Evolutionary conservation across 2,113 vertebrate genomes (phyloP).

Genomic region (Geococcyx californianus): DNA sequence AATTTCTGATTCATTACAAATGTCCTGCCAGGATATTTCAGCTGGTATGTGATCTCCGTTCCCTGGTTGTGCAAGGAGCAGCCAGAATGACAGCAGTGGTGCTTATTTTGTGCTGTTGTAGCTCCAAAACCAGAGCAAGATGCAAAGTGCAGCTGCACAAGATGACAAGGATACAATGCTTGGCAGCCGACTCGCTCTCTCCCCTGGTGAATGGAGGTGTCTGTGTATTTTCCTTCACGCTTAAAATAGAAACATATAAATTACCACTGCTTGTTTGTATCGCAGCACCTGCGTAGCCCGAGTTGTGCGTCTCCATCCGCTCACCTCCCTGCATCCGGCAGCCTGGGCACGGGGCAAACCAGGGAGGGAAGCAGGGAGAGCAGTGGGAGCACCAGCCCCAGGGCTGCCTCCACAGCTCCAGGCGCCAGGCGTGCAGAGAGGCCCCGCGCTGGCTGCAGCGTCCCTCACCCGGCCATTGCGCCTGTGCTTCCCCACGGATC

Average conservation of each 20-base stretch:
- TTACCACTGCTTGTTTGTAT: not conserved
- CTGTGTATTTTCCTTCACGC: not conserved
- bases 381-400: not conserved
- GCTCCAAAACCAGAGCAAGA: not conserved
- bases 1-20: not conserved
- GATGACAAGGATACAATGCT: not conserved
- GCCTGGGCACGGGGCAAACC: fast-evolving
- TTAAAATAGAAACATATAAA: slow-evolving; percentile 22
- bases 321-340: not conserved
- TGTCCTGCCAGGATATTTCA: not conserved
- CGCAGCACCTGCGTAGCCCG: not conserved
- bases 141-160: slow-evolving; percentile 11
- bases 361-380: not conserved
- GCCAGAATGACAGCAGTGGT: fast-evolving
- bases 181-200: slow-evolving; percentile 4
- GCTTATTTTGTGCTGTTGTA: not conserved
- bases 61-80: not conserved
- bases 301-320: not conserved
- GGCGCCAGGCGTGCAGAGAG: not conserved
- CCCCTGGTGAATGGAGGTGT: slow-evolving; percentile 22
- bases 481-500: not conserved
- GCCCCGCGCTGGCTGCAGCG: not conserved
- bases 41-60: not conserved
- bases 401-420: not conserved
- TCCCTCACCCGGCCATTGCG: not conserved